A percentile compares a stretch with the other conserved stretches of the same genome.
phyloP scores from a whole-genome alignment of 2,888 invertebrate species.

The Dryomyza anilis region DNA sequence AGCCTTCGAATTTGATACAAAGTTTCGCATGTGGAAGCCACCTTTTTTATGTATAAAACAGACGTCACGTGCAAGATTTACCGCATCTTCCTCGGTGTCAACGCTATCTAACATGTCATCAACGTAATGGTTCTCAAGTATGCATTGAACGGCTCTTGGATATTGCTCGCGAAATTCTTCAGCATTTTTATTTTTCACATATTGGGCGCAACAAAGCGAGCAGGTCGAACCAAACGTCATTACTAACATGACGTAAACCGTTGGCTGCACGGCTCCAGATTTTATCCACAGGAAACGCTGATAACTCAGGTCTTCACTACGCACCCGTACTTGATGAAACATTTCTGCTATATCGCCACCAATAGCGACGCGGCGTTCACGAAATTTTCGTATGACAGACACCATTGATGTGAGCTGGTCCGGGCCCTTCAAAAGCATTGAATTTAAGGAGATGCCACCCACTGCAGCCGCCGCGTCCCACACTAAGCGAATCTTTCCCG shows the following conservation, averaged over 20 bases:
- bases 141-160: too few relatives aligned
- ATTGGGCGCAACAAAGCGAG: conserved; percentile 33
- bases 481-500: conserved; percentile 28
- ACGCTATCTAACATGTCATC: too few relatives aligned
- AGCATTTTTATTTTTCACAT: conserved; percentile 14
- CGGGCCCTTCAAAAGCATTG: conserved; percentile 3
- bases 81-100: too few relatives aligned
- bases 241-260: conserved; percentile 31
- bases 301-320: too few relatives aligned
- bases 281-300: conserved; percentile 30
- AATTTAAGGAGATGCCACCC: conserved; percentile 11
- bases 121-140: too few relatives aligned
- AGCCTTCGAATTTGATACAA: too few relatives aligned
- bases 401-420: conserved; percentile 13
- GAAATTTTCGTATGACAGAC: conserved; percentile 3
- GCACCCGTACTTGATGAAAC: too few relatives aligned
- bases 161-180: not conserved
- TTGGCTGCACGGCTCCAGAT: conserved; percentile 5
- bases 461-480: conserved; percentile 23
- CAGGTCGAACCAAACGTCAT: conserved; percentile 29
- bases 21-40: too few relatives aligned
- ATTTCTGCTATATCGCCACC: conserved; percentile 32
- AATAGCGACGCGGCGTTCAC: too few relatives aligned
- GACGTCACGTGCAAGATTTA: too few relatives aligned
- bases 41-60: too few relatives aligned